These are phyloP conservation scores for Diplodus sargus DNA, from an alignment of 2,797 vertebrate genomes.

Conservation along the genomic window DNA sequence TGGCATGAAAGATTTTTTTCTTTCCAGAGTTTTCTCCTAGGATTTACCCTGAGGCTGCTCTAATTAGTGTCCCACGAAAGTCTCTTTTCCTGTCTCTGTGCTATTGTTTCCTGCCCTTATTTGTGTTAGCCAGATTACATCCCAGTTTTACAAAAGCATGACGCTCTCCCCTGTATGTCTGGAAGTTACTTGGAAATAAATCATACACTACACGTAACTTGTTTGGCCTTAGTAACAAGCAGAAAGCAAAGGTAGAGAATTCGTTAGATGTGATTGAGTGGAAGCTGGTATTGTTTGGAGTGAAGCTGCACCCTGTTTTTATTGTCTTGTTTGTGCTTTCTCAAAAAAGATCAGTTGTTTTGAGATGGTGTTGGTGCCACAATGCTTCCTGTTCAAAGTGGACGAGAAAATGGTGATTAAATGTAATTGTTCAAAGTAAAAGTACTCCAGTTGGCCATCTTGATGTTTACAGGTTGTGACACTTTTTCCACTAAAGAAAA, in stretches of 20 bases:
- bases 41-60: neutral
- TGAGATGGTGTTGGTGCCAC: no score
- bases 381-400: neutral
- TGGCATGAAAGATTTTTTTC: neutral
- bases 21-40: neutral
- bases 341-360: neutral
- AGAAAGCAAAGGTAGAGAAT: neutral
- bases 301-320: neutral
- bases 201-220: neutral
- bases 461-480: neutral
- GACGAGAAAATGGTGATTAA: neutral
- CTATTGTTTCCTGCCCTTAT: slow-evolving; percentile 19
- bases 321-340: neutral
- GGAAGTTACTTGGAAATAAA: neutral
- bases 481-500: no score
- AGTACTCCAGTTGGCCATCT: neutral
- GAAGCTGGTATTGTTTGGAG: neutral
- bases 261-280: neutral
- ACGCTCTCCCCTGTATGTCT: neutral
- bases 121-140: slow-evolving; percentile 25
- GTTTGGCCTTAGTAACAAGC: neutral
- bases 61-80: slow-evolving; percentile 14
- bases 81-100: slow-evolving; percentile 13
- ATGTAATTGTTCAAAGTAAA: neutral
- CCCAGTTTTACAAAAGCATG: neutral